These are phyloP conservation scores for Lithophane semibrunnea DNA, from an alignment of 2,888 invertebrate species.

Conservation along the genomic window DNA sequence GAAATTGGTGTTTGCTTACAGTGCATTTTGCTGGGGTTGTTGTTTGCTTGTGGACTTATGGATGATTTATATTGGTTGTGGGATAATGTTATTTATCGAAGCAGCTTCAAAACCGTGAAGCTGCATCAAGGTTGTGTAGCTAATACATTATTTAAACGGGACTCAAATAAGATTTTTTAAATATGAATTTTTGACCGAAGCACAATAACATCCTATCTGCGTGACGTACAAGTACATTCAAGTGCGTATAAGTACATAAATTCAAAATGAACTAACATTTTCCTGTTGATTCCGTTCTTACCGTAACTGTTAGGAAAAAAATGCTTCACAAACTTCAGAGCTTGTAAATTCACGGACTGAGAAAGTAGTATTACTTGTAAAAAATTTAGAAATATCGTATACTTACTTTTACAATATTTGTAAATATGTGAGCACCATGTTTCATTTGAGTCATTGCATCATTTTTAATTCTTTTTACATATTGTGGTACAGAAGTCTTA, in stretches of 20 bases:
- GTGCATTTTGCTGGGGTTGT: conserved; percentile 20
- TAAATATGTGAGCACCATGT: too few relatives aligned
- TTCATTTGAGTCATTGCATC: too few relatives aligned
- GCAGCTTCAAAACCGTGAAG: too few relatives aligned
- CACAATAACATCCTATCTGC: background rate
- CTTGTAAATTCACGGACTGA: background rate
- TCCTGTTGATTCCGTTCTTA: background rate
- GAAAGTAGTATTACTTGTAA: too few relatives aligned
- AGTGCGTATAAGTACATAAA: background rate
- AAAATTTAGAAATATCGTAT: too few relatives aligned
- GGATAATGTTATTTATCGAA: conserved; percentile 3
- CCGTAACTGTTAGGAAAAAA: background rate
- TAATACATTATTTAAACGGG: background rate
- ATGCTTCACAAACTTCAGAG: background rate
- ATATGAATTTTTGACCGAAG: background rate
- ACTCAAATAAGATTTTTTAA: background rate
- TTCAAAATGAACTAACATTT: background rate
- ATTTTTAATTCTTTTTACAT: too few relatives aligned
- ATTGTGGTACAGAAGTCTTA: too few relatives aligned
- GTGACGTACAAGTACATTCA: background rate
- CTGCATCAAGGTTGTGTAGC: background rate
- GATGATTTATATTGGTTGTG: conserved; percentile 44
- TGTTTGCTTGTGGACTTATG: conserved; percentile 1
- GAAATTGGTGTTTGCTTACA: conserved; percentile 8
- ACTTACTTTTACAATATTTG: background rate